These are phyloP conservation scores for Ibidorhyncha struthersii DNA, from an alignment of 2,113 vertebrate genomes.

Conservation along the genomic window DNA sequence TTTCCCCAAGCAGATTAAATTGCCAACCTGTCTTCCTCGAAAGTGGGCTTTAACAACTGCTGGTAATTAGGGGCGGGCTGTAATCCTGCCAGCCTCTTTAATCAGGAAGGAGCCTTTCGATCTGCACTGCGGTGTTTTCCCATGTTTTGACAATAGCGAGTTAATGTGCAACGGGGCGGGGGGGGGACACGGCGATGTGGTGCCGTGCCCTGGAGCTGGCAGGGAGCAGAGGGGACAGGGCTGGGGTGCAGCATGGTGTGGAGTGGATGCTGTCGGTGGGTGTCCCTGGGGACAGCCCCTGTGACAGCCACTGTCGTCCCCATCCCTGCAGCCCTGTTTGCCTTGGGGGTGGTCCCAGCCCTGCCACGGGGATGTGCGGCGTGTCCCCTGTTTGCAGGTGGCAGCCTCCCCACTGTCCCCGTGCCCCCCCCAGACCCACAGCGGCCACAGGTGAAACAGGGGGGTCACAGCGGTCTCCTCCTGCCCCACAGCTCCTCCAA, in stretches of 20 bases:
- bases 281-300: not conserved
- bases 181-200: not conserved
- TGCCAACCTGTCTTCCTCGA: slow-evolving; percentile 19
- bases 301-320: not conserved
- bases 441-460: rapidly evolving
- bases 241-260: rapidly evolving
- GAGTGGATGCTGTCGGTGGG: rapidly evolving
- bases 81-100: slow-evolving; percentile 53
- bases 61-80: slow-evolving; percentile 59
- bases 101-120: slow-evolving; percentile 46
- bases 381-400: not conserved
- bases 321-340: not conserved
- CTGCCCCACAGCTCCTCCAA: slow-evolving; percentile 88
- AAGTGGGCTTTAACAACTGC: slow-evolving; percentile 33
- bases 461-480: not conserved
- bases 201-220: not conserved
- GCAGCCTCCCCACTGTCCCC: not conserved
- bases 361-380: rapidly evolving
- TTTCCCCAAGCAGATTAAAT: not conserved
- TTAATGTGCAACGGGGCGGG: not conserved
- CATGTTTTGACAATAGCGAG: slow-evolving; percentile 47
- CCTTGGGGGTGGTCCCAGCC: not conserved
- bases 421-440: not conserved
- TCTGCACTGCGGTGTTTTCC: slow-evolving; percentile 66
- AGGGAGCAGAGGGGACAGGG: not conserved